These are phyloP conservation scores for Eumaeus atala DNA, from an alignment of 1,140 invertebrate species.

Conservation along the genomic window DNA sequence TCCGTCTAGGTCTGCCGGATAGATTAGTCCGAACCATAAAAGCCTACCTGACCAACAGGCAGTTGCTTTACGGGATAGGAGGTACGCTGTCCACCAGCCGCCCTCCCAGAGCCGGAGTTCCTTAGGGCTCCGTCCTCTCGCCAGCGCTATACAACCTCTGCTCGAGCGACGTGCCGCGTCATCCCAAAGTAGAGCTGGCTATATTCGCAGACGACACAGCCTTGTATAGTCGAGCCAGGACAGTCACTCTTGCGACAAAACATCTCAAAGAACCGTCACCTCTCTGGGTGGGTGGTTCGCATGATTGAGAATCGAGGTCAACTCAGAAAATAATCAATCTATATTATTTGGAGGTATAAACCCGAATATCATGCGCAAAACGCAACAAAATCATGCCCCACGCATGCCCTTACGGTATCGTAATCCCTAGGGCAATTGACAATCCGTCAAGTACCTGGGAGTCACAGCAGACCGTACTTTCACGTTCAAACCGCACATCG, in stretches of 20 bases:
- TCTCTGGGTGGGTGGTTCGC: background rate
- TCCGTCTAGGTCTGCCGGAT: no score
- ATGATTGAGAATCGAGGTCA: background rate
- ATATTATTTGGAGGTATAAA: background rate
- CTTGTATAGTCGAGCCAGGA: background rate
- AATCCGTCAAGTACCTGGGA: constrained; percentile 3
- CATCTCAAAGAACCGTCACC: background rate
- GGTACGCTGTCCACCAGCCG: constrained; percentile 5
- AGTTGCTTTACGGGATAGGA: background rate
- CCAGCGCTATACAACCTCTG: background rate
- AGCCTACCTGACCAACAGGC: background rate
- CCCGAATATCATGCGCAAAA: no score
- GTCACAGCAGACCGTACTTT: no score
- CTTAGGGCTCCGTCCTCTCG: background rate
- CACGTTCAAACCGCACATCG: no score
- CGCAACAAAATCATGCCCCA: background rate
- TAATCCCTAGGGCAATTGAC: background rate
- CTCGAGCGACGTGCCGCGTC: background rate
- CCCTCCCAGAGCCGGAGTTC: background rate
- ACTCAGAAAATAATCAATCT: background rate
- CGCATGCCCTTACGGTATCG: background rate
- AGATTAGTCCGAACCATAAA: no score
- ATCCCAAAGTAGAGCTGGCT: background rate
- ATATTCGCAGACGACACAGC: constrained; percentile 1
- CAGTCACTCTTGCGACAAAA: background rate